Conservation (phyloP, 2,797 vertebrate species). For the Choloepus didactylus region DNA sequence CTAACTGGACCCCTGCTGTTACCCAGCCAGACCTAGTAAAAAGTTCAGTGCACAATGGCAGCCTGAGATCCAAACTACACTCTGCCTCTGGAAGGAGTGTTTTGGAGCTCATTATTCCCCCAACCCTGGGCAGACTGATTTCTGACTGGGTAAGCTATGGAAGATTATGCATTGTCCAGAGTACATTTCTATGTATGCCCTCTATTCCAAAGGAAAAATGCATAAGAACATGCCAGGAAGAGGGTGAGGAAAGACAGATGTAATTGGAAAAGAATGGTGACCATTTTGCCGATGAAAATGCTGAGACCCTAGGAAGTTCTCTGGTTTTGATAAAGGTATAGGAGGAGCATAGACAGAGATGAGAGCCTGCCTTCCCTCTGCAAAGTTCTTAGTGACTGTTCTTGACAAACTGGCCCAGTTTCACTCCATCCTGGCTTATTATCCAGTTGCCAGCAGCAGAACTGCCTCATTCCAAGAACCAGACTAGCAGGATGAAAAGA, state of each 20-base stretch:
- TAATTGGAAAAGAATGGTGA: background rate
- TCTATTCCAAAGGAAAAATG: background rate
- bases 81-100: background rate
- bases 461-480: background rate
- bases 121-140: background rate
- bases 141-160: background rate
- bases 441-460: background rate
- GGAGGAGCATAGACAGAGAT: background rate
- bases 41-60: background rate
- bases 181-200: background rate
- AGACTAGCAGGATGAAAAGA: background rate
- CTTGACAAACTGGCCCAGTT: background rate
- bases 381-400: background rate
- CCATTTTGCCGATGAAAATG: background rate
- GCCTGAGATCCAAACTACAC: background rate
- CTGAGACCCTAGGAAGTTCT: background rate
- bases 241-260: background rate
- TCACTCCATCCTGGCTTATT: background rate
- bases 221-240: background rate
- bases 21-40: background rate
- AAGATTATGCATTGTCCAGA: no score
- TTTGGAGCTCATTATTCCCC: background rate
- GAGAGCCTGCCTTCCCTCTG: background rate
- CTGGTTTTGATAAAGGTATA: background rate
- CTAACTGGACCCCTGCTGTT: background rate